Evolutionary conservation across 2,888 invertebrate genomes (phyloP).

Genomic region (Leucophenga montana): DNA sequence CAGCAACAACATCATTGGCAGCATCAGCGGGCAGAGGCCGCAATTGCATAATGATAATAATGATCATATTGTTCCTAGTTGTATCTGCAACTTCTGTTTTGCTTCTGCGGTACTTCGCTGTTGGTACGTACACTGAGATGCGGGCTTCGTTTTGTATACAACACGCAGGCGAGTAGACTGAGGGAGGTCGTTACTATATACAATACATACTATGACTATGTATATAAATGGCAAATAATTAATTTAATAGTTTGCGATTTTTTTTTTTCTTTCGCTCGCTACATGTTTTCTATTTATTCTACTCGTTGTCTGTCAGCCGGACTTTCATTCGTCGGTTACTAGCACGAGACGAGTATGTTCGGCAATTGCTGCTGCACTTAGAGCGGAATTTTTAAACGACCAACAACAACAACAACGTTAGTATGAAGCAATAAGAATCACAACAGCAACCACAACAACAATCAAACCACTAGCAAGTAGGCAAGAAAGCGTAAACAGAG

Average conservation of each 20-base stretch:
- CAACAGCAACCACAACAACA: no score
- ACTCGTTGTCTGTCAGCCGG: no score
- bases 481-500: no score
- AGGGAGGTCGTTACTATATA: neutral
- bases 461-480: no score
- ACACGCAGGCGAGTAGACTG: neutral
- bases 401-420: no score
- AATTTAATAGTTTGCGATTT: conserved; percentile 10
- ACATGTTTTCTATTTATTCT: no score
- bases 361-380: no score
- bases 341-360: no score
- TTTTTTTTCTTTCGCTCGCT: neutral
- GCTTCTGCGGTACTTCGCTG: neutral
- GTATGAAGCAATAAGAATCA: no score
- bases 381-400: no score
- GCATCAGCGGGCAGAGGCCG: neutral
- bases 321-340: no score
- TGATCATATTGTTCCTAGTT: neutral
- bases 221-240: conserved; percentile 4
- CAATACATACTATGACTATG: neutral
- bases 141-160: no score
- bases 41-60: neutral
- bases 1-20: neutral
- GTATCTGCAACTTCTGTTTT: neutral
- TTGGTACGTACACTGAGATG: neutral